phyloP scores from a whole-genome alignment of 2,113 vertebrate species.

The Empidonax alnorum region DNA sequence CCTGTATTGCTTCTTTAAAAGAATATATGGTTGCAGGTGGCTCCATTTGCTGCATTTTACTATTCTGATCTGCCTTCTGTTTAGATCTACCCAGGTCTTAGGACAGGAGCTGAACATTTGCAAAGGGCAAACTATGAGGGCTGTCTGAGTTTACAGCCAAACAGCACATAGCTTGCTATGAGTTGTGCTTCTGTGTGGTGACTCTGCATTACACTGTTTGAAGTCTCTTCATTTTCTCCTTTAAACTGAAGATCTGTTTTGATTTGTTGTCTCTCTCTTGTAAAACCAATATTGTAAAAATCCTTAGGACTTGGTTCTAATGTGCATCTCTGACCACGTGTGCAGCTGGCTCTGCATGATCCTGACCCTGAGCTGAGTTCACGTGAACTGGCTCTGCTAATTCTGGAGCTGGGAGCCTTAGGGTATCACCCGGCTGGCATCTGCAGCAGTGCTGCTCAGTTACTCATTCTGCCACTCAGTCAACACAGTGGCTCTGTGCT shows the following conservation, averaged over 20 bases:
- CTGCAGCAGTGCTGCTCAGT: neutral
- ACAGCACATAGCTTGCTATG: neutral
- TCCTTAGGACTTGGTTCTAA: neutral
- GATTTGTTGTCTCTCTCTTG: neutral
- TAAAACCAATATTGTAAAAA: neutral
- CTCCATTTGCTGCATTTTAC: neutral
- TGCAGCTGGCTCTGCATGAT: neutral
- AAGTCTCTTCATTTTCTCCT: neutral
- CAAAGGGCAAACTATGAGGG: neutral
- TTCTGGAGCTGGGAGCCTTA: neutral
- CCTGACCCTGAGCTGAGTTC: fast-evolving
- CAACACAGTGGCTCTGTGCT: neutral
- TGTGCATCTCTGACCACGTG: fast-evolving
- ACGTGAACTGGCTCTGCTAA: neutral
- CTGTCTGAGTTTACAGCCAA: neutral
- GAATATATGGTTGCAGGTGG: neutral
- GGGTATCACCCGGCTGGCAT: neutral
- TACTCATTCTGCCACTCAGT: neutral
- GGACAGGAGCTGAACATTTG: neutral
- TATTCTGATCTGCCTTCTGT: neutral
- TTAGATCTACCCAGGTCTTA: neutral
- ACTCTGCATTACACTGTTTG: neutral
- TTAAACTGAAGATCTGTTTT: neutral
- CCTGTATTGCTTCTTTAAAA: neutral
- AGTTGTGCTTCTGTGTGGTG: too few relatives aligned